These are phyloP conservation scores for Vulpes lagopus DNA, from an alignment of 2,113 vertebrate genomes.

Conservation along the genomic window DNA sequence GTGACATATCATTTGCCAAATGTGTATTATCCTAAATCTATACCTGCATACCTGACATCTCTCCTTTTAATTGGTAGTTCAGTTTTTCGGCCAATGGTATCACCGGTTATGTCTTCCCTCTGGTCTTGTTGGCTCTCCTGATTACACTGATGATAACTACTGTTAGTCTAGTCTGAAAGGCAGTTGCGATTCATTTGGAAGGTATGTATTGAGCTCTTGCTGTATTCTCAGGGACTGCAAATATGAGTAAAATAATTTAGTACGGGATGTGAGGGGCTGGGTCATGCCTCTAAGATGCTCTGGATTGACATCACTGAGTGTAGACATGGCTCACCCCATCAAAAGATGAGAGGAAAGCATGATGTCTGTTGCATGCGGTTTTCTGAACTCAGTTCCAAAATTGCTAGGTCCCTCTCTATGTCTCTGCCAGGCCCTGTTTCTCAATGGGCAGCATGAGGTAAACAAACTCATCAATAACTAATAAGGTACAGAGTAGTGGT, in stretches of 20 bases:
- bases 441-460: neutral
- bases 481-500: neutral
- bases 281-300: neutral
- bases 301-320: neutral
- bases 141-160: neutral
- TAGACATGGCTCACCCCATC: neutral
- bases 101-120: neutral
- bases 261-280: neutral
- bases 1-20: neutral
- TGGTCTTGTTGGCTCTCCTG: neutral
- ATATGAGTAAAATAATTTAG: neutral
- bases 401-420: fast-evolving
- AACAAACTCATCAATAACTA: neutral
- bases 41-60: neutral
- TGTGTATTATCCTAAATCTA: neutral
- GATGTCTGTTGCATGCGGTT: neutral
- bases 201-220: neutral
- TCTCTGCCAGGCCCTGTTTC: neutral
- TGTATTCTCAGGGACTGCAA: neutral
- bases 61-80: neutral
- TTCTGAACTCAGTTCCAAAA: neutral
- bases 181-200: neutral
- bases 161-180: neutral
- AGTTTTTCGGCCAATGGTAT: neutral
- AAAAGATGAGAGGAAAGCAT: neutral